phyloP scores from a whole-genome alignment of 2,113 vertebrate genomes.

The Rhodinocichla rosea region DNA sequence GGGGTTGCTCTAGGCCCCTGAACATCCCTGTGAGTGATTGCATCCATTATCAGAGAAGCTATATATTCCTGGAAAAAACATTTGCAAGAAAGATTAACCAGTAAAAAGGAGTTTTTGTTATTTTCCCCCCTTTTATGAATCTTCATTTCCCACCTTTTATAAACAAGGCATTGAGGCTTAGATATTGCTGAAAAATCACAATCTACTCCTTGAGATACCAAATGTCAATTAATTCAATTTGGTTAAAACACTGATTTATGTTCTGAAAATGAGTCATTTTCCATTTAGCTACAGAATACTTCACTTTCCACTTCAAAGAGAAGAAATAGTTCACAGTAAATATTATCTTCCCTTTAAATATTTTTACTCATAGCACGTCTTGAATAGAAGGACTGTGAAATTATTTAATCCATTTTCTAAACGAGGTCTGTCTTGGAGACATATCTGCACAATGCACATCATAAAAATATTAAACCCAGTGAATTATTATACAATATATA shows the following conservation, averaged over 20 bases:
- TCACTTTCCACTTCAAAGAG: background rate
- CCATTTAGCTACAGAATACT: background rate
- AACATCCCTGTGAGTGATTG: background rate
- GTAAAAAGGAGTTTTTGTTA: background rate
- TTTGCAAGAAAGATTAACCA: background rate
- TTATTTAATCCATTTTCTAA: background rate
- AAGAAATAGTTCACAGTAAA: constrained; percentile 22
- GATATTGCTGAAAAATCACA: background rate
- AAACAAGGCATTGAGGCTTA: background rate
- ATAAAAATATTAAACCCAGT: background rate
- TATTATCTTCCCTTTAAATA: background rate
- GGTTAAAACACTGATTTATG: background rate
- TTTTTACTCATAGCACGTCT: background rate
- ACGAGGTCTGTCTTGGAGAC: background rate
- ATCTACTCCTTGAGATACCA: background rate
- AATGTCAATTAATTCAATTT: constrained; percentile 30
- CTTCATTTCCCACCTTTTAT: background rate
- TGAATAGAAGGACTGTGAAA: background rate
- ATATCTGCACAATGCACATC: background rate
- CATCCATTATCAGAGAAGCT: background rate
- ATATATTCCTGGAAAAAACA: background rate
- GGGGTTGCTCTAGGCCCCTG: background rate
- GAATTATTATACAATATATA: background rate
- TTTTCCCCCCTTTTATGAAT: background rate
- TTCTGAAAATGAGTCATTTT: background rate